Conservation (phyloP, 2,113 vertebrate genomes). For the Pardalotus punctatus region DNA sequence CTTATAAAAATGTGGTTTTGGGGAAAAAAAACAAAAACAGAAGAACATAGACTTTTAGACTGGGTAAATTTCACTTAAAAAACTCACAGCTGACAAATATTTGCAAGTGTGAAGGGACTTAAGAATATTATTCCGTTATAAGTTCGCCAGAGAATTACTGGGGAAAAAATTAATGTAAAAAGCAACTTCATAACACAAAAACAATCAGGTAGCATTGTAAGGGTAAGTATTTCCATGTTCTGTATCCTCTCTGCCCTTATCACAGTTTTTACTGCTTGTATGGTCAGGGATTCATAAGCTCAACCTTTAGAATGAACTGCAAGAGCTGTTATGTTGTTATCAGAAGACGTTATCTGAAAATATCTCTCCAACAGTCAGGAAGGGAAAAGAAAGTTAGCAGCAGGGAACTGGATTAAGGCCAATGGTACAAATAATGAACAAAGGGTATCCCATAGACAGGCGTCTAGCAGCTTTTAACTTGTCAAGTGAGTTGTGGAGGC, state of each 20-base stretch:
- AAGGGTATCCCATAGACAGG: background rate
- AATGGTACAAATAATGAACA: background rate
- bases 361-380: background rate
- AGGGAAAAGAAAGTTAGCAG: slow-evolving; percentile 17
- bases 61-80: background rate
- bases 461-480: background rate
- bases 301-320: background rate
- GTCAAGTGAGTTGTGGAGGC: background rate
- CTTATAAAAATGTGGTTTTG: background rate
- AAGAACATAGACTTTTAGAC: background rate
- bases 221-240: background rate
- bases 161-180: background rate
- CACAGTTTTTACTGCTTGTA: background rate
- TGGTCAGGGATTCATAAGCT: background rate
- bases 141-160: background rate
- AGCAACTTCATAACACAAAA: background rate
- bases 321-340: background rate
- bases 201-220: background rate
- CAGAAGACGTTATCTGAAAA: slow-evolving; percentile 15
- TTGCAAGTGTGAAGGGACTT: background rate
- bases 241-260: background rate
- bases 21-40: background rate
- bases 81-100: background rate
- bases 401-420: slow-evolving; percentile 6
- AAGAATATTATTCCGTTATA: background rate